Conservation (phyloP, 2,888 invertebrate species). For the Ellobium chinense region DNA sequence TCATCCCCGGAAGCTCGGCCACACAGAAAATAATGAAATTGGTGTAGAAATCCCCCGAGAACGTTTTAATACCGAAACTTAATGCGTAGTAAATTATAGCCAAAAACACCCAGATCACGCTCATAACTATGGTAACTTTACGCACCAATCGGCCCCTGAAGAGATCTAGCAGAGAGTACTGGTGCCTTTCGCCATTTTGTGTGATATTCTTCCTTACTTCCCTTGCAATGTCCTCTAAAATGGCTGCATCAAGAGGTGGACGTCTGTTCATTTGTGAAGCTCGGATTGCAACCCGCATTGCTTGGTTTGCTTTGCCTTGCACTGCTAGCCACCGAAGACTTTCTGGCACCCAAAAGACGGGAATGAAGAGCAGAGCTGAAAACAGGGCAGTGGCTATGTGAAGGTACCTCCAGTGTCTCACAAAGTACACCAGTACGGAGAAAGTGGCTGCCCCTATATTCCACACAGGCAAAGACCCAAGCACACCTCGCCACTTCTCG, state of each 20-base stretch:
- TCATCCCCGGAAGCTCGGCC: slow-evolving; percentile 33
- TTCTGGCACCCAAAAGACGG: slow-evolving; percentile 51
- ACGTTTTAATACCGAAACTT: slow-evolving; percentile 53
- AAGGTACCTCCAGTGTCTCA: slow-evolving; percentile 49
- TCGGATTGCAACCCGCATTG: slow-evolving; percentile 44
- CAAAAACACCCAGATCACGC: slow-evolving; percentile 27
- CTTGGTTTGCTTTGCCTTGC: slow-evolving; percentile 49
- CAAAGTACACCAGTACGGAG: slow-evolving; percentile 39
- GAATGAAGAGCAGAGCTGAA: slow-evolving; percentile 16
- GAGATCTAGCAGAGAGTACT: neutral
- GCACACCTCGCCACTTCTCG: slow-evolving; percentile 40
- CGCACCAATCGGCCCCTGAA: neutral
- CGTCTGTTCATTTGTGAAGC: slow-evolving; percentile 52
- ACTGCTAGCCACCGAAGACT: slow-evolving; percentile 56
- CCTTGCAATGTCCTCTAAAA: slow-evolving; percentile 3
- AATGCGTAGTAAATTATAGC: slow-evolving; percentile 58
- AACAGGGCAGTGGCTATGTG: slow-evolving; percentile 42
- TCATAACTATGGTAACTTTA: slow-evolving; percentile 8
- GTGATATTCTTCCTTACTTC: neutral
- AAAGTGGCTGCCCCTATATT: slow-evolving; percentile 46
- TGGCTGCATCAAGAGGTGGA: slow-evolving; percentile 41
- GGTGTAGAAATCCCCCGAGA: slow-evolving; percentile 57
- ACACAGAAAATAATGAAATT: slow-evolving; percentile 56
- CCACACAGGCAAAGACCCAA: slow-evolving; percentile 48
- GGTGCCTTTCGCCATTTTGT: neutral